Evolutionary conservation across 2,888 invertebrate genomes (phyloP).

Genomic region (Eupithecia vulgata): DNA sequence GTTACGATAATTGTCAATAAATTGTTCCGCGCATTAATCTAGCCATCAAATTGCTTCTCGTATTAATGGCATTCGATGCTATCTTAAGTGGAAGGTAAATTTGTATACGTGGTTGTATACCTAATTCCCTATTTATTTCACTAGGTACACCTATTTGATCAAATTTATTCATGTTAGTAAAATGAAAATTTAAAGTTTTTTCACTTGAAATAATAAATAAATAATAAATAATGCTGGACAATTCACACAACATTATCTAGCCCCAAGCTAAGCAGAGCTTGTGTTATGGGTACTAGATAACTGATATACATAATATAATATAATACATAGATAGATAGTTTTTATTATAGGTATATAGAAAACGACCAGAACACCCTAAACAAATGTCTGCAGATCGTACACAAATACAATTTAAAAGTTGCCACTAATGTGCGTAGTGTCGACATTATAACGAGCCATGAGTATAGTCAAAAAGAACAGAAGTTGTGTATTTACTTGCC

Average conservation of each 20-base stretch:
- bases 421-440: neutral
- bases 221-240: no score
- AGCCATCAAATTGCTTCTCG: slow-evolving; percentile 72
- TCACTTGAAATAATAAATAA: neutral
- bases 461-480: neutral
- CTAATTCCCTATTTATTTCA: slow-evolving; percentile 14
- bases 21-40: slow-evolving; percentile 80
- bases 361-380: no score
- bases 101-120: slow-evolving; percentile 37
- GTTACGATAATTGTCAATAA: slow-evolving; percentile 82
- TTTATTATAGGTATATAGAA: no score
- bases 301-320: no score
- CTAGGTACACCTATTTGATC: neutral
- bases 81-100: slow-evolving; percentile 45
- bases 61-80: slow-evolving; percentile 55
- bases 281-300: no score
- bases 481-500: neutral
- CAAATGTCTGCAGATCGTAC: no score
- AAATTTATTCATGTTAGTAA: neutral
- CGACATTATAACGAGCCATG: neutral
- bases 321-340: no score
- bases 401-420: no score
- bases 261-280: no score
- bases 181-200: neutral
- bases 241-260: no score